Percentiles rank a stretch among this genome's conserved stretches.
Evolutionary conservation across 1,140 invertebrate genomes (phyloP).

Genomic region (Cyrtorhinus lividipennis): DNA sequence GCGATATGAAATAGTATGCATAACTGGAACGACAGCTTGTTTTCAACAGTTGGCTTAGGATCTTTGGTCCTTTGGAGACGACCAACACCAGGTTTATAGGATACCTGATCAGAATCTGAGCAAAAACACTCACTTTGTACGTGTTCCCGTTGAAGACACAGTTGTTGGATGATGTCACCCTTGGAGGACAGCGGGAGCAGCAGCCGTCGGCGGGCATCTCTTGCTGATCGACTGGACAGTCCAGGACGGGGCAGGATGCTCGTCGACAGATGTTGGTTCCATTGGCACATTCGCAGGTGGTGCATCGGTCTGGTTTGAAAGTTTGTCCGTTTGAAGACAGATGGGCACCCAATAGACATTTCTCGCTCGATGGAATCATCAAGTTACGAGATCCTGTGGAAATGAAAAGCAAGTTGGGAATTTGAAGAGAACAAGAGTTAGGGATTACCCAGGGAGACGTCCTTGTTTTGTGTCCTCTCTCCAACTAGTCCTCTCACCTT

Average conservation of each 20-base stretch:
- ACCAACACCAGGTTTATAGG: no score
- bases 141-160: constrained; percentile 46
- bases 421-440: no score
- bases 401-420: no score
- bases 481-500: no score
- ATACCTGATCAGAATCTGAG: no score
- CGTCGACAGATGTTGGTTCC: constrained; percentile 61
- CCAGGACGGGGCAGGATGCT: constrained; percentile 63
- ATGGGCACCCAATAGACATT: constrained; percentile 53
- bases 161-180: constrained; percentile 41
- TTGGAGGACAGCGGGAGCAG: constrained; percentile 53
- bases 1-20: no score
- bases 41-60: no score
- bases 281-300: constrained; percentile 62
- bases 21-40: no score
- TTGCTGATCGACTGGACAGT: constrained; percentile 57
- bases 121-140: constrained; percentile 55
- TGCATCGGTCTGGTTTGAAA: constrained; percentile 61
- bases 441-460: no score
- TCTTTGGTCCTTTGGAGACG: no score
- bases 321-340: constrained; percentile 40
- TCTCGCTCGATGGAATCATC: constrained; percentile 35
- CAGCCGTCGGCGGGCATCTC: constrained; percentile 49
- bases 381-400: constrained; percentile 29
- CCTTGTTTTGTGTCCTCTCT: no score